These are phyloP conservation scores for Heterochromis multidens DNA, from an alignment of 2,113 vertebrate species.

Conservation along the genomic window DNA sequence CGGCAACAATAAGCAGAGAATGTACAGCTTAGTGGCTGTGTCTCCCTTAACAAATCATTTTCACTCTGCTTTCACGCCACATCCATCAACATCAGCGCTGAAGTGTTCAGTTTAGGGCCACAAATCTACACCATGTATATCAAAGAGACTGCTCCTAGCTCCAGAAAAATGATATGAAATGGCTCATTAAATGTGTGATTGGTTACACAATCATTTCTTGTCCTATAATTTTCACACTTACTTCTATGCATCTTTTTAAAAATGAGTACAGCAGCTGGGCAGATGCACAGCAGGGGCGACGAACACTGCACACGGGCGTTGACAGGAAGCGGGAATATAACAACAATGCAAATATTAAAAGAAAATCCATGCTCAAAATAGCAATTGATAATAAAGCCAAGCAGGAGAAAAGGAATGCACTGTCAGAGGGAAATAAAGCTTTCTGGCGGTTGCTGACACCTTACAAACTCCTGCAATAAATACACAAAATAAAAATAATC, in stretches of 20 bases:
- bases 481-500: conserved; percentile 20
- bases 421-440: conserved; percentile 21
- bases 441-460: background rate
- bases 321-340: conserved; percentile 14
- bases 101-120: background rate
- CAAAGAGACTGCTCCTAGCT: background rate
- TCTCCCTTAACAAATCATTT: background rate
- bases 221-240: background rate
- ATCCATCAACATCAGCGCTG: conserved; percentile 9
- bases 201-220: background rate
- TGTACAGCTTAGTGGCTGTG: background rate
- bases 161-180: conserved; percentile 9
- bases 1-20: background rate
- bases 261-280: conserved; percentile 10
- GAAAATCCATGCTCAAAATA: conserved; percentile 46
- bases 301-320: background rate
- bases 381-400: conserved; percentile 39
- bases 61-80: background rate
- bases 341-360: conserved; percentile 27
- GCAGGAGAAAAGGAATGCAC: background rate
- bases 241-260: background rate
- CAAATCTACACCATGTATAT: background rate
- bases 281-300: background rate
- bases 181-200: conserved; percentile 34
- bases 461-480: background rate